A percentile compares a stretch with the other conserved stretches of the same genome.
Conservation (phyloP, 2,113 vertebrate genomes). For the Pelecanus crispus region DNA sequence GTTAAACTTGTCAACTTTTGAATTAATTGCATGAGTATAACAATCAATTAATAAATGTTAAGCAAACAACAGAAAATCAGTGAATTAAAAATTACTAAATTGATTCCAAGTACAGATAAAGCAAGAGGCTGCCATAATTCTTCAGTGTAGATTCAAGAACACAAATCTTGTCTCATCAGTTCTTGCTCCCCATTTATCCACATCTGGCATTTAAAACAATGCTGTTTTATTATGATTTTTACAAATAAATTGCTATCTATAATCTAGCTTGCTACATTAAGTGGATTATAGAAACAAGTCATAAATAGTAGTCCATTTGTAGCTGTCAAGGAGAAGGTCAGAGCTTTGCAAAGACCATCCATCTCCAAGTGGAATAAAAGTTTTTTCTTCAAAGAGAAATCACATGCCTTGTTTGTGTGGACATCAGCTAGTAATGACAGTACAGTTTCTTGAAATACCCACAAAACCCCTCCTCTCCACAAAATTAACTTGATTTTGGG, state of each 20-base stretch:
- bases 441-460: not conserved
- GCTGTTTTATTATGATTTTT: conserved; percentile 64
- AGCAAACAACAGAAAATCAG: conserved; percentile 71
- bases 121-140: conserved; percentile 45
- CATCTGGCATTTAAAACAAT: conserved; percentile 51
- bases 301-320: conserved; percentile 42
- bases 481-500: not conserved
- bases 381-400: not conserved
- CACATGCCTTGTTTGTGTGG: not conserved
- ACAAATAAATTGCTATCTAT: conserved; percentile 64
- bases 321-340: conserved; percentile 61
- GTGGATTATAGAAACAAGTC: conserved; percentile 62
- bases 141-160: conserved; percentile 28
- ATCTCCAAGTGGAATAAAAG: not conserved
- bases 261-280: conserved; percentile 38
- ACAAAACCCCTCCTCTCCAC: not conserved
- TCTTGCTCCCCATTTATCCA: conserved; percentile 16
- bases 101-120: conserved; percentile 67
- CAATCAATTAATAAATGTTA: conserved; percentile 77
- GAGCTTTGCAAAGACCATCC: conserved; percentile 35
- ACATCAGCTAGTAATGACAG: not conserved
- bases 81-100: conserved; percentile 76
- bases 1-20: conserved; percentile 71
- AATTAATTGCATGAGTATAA: conserved; percentile 69
- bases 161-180: not conserved